phyloP scores from a whole-genome alignment of 2,888 invertebrate species.

The Lasioglossum calceatum region DNA sequence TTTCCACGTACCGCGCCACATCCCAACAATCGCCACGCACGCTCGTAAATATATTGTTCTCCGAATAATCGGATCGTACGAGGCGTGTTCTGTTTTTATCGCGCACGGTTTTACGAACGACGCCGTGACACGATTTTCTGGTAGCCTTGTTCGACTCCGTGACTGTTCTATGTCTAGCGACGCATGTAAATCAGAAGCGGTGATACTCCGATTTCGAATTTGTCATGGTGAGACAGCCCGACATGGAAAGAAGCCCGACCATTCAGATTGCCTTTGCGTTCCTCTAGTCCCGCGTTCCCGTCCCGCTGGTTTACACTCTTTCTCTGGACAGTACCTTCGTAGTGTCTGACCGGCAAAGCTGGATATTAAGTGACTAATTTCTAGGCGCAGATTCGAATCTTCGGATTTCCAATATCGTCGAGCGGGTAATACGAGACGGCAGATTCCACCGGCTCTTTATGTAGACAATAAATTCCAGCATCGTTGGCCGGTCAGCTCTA shows the following conservation, averaged over 20 bases:
- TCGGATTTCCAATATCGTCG: not conserved
- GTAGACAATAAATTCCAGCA: not conserved
- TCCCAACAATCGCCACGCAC: constrained; percentile 11
- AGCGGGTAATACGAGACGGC: not conserved
- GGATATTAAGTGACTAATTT: not conserved
- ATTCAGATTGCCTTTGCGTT: too few relatives aligned
- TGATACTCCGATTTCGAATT: not conserved
- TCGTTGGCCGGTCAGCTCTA: not conserved
- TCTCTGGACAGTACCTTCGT: too few relatives aligned
- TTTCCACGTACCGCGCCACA: constrained; percentile 22
- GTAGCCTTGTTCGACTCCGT: too few relatives aligned
- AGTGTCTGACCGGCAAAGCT: not conserved
- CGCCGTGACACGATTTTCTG: too few relatives aligned
- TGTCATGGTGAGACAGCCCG: not conserved
- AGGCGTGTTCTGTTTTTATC: not conserved
- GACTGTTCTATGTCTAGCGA: too few relatives aligned
- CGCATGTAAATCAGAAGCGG: not conserved
- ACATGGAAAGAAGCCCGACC: too few relatives aligned
- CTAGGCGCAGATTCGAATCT: not conserved
- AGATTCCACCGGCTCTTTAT: not conserved
- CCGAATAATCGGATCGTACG: constrained; percentile 26
- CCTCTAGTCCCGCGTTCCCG: too few relatives aligned
- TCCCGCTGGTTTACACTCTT: too few relatives aligned
- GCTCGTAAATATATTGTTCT: constrained; percentile 43
- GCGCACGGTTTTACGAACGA: constrained; percentile 9